phyloP scores from a whole-genome alignment of 2,888 invertebrate species.

The Thymelicus lineola region DNA sequence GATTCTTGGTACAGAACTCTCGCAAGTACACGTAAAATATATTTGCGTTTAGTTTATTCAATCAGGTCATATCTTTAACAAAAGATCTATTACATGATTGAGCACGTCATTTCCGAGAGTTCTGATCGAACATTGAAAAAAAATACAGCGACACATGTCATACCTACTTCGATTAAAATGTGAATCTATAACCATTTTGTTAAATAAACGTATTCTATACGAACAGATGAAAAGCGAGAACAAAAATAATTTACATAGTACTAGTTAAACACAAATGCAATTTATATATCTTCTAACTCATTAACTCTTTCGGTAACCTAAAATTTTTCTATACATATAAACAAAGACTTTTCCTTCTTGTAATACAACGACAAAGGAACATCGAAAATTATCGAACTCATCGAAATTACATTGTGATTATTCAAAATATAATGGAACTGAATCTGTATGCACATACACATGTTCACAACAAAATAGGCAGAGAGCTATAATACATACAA shows the following conservation, averaged over 20 bases:
- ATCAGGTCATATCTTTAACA: too few relatives aligned
- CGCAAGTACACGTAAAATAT: constrained; percentile 34
- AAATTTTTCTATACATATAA: constrained; percentile 18
- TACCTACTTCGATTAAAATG: constrained; percentile 25
- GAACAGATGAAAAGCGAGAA: constrained; percentile 46
- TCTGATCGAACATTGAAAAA: constrained; percentile 9
- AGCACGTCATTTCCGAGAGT: constrained; percentile 15
- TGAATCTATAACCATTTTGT: constrained; percentile 36
- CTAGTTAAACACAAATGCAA: constrained; percentile 28
- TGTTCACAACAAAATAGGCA: constrained; percentile 37
- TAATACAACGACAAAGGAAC: constrained; percentile 53
- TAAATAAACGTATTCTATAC: not conserved
- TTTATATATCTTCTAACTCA: constrained; percentile 12
- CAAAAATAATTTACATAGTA: constrained; percentile 41
- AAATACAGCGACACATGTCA: constrained; percentile 14
- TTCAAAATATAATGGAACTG: constrained; percentile 34
- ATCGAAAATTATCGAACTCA: constrained; percentile 48
- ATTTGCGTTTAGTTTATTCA: not conserved
- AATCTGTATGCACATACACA: constrained; percentile 40
- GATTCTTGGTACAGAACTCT: constrained; percentile 48
- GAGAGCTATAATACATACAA: constrained; percentile 48
- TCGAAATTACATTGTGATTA: constrained; percentile 51
- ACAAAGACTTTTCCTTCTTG: not conserved
- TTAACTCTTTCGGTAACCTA: constrained; percentile 17
- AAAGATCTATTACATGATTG: not conserved